Evolutionary conservation across 1,140 invertebrate genomes (phyloP).

Genomic region (Lasioglossum baleicum): DNA sequence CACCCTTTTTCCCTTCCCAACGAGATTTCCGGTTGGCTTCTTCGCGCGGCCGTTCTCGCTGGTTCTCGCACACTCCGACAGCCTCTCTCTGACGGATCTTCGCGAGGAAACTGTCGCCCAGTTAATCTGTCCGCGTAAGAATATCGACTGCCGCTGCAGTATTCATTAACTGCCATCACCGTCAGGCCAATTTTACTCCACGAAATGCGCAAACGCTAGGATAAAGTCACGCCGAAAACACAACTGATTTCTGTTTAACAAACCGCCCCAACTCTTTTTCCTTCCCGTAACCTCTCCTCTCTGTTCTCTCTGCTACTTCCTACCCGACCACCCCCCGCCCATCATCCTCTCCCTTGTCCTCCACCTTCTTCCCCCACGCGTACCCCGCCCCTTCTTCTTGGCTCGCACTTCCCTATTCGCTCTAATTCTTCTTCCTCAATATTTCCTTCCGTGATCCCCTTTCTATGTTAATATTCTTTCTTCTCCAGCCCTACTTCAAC

Average conservation of each 20-base stretch:
- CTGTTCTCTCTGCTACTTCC: not conserved
- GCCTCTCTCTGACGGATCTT: not conserved
- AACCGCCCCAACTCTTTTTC: conserved; percentile 27
- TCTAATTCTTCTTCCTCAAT: not conserved
- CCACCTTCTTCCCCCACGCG: too few species aligned
- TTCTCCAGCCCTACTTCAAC: not conserved
- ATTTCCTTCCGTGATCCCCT: not conserved
- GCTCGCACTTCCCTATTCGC: not conserved
- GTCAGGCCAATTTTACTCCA: conserved; percentile 69
- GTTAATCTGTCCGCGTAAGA: conserved; percentile 62
- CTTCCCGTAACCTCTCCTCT: not conserved
- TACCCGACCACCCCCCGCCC: not conserved
- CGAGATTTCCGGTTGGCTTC: not conserved
- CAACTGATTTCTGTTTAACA: conserved; percentile 43
- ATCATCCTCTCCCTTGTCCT: too few species aligned
- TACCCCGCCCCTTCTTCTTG: too few species aligned
- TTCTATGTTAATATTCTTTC: conserved; percentile 1
- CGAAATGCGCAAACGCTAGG: conserved; percentile 68
- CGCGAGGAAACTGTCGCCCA: conserved; percentile 5
- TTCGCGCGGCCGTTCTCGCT: too few species aligned
- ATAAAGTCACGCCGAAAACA: conserved; percentile 48
- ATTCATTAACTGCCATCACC: conserved; percentile 65
- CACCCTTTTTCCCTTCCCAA: not conserved
- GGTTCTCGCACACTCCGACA: not conserved
- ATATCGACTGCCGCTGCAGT: conserved; percentile 74